A percentile compares a stretch with the other conserved stretches of the same genome.
These are phyloP conservation scores for Sander vitreus DNA, from an alignment of 2,113 vertebrate genomes.

Conservation along the genomic window DNA sequence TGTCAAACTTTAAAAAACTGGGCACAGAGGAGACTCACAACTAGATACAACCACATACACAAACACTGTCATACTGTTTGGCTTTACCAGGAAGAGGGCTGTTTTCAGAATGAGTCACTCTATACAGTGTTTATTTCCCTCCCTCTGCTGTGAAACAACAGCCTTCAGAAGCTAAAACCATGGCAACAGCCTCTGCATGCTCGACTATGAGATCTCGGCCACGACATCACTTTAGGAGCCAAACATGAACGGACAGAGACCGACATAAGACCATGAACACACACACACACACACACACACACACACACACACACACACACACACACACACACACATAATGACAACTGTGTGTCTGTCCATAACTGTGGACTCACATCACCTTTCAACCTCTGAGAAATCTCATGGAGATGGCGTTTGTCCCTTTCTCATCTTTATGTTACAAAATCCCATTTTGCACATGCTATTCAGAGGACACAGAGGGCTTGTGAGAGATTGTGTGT, in stretches of 20 bases:
- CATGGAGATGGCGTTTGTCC: neutral
- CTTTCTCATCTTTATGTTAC: conserved; percentile 3
- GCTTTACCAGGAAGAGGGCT: conserved; percentile 39
- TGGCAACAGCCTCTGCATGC: conserved; percentile 70
- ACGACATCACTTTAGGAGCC: conserved; percentile 62
- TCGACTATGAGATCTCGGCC: conserved; percentile 61
- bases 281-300: neutral
- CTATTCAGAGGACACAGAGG: conserved; percentile 5
- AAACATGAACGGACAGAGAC: conserved; percentile 33
- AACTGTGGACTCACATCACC: conserved; percentile 1
- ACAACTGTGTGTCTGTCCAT: conserved; percentile 1
- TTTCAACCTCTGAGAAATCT: conserved; percentile 7
- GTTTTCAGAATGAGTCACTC: conserved; percentile 69
- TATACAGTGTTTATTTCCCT: conserved; percentile 62
- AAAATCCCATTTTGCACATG: conserved; percentile 18
- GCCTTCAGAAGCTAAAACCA: conserved; percentile 67
- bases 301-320: neutral
- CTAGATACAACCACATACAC: conserved; percentile 15
- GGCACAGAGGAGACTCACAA: conserved; percentile 18
- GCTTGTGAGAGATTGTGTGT: conserved; percentile 4
- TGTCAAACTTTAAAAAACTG: conserved; percentile 36
- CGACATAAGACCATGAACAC: conserved; percentile 12
- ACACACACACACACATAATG: neutral
- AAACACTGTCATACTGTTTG: conserved; percentile 29
- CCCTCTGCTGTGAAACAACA: conserved; percentile 65